Evolutionary conservation across 2,113 vertebrate genomes (phyloP).

Genomic region (Eublepharis macularius): DNA sequence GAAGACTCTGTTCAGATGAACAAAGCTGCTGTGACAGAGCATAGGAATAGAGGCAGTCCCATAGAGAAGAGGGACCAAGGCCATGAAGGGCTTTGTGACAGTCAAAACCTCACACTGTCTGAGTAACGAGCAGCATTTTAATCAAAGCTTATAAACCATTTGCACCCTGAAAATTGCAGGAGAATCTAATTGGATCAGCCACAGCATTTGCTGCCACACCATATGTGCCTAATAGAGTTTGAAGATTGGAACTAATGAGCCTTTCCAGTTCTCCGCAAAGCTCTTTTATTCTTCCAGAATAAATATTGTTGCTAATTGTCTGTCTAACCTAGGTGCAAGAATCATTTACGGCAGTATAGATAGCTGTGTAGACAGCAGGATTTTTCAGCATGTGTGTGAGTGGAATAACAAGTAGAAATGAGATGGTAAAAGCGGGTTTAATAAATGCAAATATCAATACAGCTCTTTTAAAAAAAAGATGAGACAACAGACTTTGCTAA

Average conservation of each 20-base stretch:
- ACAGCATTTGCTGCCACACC: neutral
- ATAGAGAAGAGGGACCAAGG: too few relatives aligned
- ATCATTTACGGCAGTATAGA: constrained; percentile 18
- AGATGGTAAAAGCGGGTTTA: neutral
- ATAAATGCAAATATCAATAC: constrained; percentile 13
- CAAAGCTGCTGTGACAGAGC: too few relatives aligned
- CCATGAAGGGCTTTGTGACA: too few relatives aligned
- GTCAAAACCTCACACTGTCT: too few relatives aligned
- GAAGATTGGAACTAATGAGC: constrained; percentile 21
- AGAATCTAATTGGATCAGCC: constrained; percentile 6
- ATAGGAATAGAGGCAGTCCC: too few relatives aligned
- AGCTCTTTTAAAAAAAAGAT: constrained; percentile 27
- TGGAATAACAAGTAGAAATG: neutral
- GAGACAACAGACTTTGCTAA: constrained; percentile 1
- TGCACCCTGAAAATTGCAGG: neutral
- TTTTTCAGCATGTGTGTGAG: neutral
- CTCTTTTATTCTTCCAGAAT: constrained; percentile 16
- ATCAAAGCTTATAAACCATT: neutral
- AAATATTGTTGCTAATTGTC: constrained; percentile 47
- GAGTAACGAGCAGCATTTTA: neutral
- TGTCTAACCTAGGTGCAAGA: neutral
- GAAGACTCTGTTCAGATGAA: too few relatives aligned
- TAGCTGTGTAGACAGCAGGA: neutral
- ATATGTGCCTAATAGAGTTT: neutral
- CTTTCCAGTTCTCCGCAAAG: neutral